A percentile compares a stretch with the other conserved stretches of the same genome.
Evolutionary conservation across 2,113 vertebrate species (phyloP).

Genomic region (Promerops cafer): DNA sequence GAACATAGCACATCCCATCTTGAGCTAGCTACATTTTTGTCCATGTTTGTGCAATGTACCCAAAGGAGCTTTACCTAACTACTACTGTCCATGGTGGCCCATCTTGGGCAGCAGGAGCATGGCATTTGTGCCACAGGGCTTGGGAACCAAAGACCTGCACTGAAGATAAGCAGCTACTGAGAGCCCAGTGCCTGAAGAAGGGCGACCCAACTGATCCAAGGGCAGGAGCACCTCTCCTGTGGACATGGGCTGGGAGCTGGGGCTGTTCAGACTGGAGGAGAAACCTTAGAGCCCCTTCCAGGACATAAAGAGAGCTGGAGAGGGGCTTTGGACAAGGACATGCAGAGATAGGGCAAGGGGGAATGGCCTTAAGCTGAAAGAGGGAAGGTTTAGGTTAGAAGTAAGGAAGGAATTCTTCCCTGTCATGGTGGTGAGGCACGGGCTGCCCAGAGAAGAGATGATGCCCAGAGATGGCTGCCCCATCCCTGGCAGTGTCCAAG

Average conservation of each 20-base stretch:
- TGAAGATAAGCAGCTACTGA: not conserved
- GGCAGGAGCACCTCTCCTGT: not conserved
- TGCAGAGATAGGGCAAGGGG: not conserved
- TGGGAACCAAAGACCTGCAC: not conserved
- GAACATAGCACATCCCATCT: not conserved
- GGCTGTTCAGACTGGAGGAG: not conserved
- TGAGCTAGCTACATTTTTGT: not conserved
- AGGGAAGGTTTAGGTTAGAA: not conserved
- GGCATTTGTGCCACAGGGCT: fast-evolving
- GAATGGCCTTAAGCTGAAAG: not conserved
- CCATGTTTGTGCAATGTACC: not conserved
- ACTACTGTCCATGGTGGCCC: not conserved
- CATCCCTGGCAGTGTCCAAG: not conserved
- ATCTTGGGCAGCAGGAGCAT: not conserved
- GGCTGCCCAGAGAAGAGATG: not conserved
- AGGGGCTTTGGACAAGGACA: not conserved
- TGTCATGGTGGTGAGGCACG: not conserved
- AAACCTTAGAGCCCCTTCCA: not conserved
- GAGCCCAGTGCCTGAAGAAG: not conserved
- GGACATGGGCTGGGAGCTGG: not conserved
- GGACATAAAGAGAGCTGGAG: not conserved
- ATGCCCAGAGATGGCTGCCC: too few relatives aligned
- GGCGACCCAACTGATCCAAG: not conserved
- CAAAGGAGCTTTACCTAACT: not conserved
- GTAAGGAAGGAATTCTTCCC: not conserved